A percentile compares a stretch with the other conserved stretches of the same genome.
These are phyloP conservation scores for Anodontia alba DNA, from an alignment of 2,888 invertebrate species.

Conservation along the genomic window DNA sequence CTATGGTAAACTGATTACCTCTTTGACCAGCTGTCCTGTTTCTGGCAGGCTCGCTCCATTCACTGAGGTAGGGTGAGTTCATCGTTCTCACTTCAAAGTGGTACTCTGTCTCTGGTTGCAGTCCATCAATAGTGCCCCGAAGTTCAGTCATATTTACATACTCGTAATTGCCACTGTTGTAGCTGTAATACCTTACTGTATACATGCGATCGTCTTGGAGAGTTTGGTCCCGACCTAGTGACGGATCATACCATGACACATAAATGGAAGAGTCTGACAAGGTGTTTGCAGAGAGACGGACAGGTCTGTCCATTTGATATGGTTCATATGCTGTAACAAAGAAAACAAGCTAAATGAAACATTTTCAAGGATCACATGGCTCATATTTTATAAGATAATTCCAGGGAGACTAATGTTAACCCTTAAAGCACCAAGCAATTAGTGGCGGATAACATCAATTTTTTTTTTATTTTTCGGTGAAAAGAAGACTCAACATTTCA, in stretches of 20 bases:
- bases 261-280: slow-evolving; percentile 30
- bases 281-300: slow-evolving; percentile 23
- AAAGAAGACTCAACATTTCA: no score
- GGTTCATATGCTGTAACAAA: slow-evolving; percentile 47
- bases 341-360: not conserved
- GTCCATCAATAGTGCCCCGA: slow-evolving; percentile 29
- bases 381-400: no score
- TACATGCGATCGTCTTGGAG: slow-evolving; percentile 50
- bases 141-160: slow-evolving; percentile 55
- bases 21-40: slow-evolving; percentile 30
- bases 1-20: no score
- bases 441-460: no score
- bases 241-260: slow-evolving; percentile 54
- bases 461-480: no score
- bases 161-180: slow-evolving; percentile 46
- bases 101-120: slow-evolving; percentile 46
- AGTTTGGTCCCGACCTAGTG: slow-evolving; percentile 47
- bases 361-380: no score
- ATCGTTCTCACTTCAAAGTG: slow-evolving; percentile 50
- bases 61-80: slow-evolving; percentile 55
- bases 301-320: slow-evolving; percentile 50
- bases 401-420: no score
- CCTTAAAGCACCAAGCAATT: no score
- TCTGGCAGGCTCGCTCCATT: slow-evolving; percentile 49
- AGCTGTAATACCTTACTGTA: slow-evolving; percentile 53